Evolutionary conservation across 2,113 vertebrate species (phyloP), one percentile per base, ranked within the genome.

Genomic region (Erythrocercus mccallii): DNA sequence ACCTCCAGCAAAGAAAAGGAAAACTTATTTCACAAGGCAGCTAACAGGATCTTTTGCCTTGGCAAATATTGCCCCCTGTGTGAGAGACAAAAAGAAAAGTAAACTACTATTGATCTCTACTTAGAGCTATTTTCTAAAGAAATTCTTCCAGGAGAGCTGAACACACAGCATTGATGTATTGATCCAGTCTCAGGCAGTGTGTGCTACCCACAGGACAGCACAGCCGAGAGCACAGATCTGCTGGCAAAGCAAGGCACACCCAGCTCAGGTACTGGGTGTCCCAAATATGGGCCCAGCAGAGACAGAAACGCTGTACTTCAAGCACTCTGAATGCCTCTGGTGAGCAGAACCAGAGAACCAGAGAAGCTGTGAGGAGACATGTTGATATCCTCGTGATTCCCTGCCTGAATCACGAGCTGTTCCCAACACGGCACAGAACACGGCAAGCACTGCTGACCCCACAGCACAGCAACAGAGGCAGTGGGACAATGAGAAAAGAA

Each of bases 131-230:
- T 78, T 82, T 77, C 56, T 40, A 15, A 58, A 77, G 33, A 15
- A 44, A 48, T n/a, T 60, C 15, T 54, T 86, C 6, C 53, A 73
- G 45, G 33, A 62, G 35, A 66, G 47, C 45, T 38, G 18, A 58
- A 9, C 24, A 17, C 0, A 38, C 13, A 33, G 50, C 3, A 31
- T 6, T 44, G 51, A 47, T 50, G 44, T 0, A 44, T 8, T 4
- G 27, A 81, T 25, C 44, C 44, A 10, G 8, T 3, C 80, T 17
- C 33, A 11, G 35, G 50, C 54, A 33, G 28, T 0, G 8, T 27
- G 50, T 38, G 53, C 81, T 82, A n/a, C 42, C 60, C 53, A 33
- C 62, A 5, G n/a, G 16, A 64, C 48, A 76, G 79, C 33, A 19
- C 2, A 2, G 61, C 20, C 19, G 1, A 38, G 25, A 47, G 44